Conservation (phyloP, 2,113 vertebrate genomes). For the Triplophysa rosa region DNA sequence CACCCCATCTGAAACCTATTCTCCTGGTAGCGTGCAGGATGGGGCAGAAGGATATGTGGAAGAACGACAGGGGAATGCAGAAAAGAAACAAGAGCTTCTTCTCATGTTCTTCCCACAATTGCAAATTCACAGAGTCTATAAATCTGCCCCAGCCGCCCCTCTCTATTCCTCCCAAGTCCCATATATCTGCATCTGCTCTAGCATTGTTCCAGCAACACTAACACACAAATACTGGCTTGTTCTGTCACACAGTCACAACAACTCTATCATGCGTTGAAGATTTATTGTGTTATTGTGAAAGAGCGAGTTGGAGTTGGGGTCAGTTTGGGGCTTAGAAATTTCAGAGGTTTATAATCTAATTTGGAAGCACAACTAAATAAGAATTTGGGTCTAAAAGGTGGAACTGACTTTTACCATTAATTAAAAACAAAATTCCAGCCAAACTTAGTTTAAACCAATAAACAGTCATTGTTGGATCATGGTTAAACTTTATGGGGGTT, state of each 20-base stretch:
- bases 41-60: slow-evolving; percentile 37
- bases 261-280: slow-evolving; percentile 53
- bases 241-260: slow-evolving; percentile 40
- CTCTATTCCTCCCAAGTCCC: slow-evolving; percentile 51
- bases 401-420: background rate
- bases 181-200: slow-evolving; percentile 61
- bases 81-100: slow-evolving; percentile 73
- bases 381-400: background rate
- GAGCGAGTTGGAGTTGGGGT: slow-evolving; percentile 4
- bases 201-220: slow-evolving; percentile 54
- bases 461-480: background rate
- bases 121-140: slow-evolving; percentile 68
- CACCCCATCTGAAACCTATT: slow-evolving; percentile 56
- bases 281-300: slow-evolving; percentile 48
- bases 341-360: background rate
- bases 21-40: slow-evolving; percentile 48
- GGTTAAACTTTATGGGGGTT: too few species aligned
- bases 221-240: slow-evolving; percentile 63
- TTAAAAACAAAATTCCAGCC: too few species aligned
- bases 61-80: slow-evolving; percentile 55
- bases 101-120: slow-evolving; percentile 71
- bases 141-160: slow-evolving; percentile 63
- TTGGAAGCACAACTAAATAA: slow-evolving; percentile 8
- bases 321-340: slow-evolving; percentile 2
- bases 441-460: background rate